Base-by-base conservation (phyloP, 2,888 invertebrate species). In the Oscheius sp. region DNA sequence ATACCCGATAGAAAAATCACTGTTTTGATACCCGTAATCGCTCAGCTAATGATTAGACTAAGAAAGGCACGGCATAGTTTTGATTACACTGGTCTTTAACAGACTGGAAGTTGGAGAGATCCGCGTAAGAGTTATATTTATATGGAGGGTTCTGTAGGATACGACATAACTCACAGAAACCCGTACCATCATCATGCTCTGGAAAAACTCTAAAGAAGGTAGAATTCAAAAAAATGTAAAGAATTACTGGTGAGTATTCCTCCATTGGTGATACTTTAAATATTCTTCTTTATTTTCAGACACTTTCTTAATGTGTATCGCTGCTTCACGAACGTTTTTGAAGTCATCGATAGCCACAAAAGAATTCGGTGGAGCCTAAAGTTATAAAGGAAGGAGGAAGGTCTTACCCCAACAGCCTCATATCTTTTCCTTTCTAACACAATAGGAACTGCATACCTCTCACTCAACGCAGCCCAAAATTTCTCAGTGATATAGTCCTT, bases 331-430 rank as follows among this genome's bases (percentile, higher is more conserved):
- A 1, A 73, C 45, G 14, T 47, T 72, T 6, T 20, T 36, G 41
- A 71, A 78, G 59, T 78, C 78, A 24, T 71, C 71, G 0, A 78
- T 41, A 14, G 78, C 75, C 33, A 78, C 69, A 64, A 73, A 78
- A 22, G 78, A 72, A 0, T 67, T 64, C 20, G 70, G 70, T 5
- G 78, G 78, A 32, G 72, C 70, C 77, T 77, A 59, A 50, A 70
- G 57, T 14, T 57, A 59, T 59, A 22, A n/a, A 22, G 24, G 8
- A n/a, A n/a, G n/a, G n/a, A n/a, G 61, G 20, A 47, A 5, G 1
- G 24, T 20, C 36, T 20, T 9, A 65, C 65, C 32, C 75, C 75
- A 12, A 78, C 61, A 30, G 63, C 70, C 61, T 70, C 70, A 64
- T 78, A 78, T 36, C 67, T 71, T 38, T 73, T 70, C 33, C 78